phyloP scores from a whole-genome alignment of 2,888 invertebrate genomes.

The Nephrotoma flavescens region DNA sequence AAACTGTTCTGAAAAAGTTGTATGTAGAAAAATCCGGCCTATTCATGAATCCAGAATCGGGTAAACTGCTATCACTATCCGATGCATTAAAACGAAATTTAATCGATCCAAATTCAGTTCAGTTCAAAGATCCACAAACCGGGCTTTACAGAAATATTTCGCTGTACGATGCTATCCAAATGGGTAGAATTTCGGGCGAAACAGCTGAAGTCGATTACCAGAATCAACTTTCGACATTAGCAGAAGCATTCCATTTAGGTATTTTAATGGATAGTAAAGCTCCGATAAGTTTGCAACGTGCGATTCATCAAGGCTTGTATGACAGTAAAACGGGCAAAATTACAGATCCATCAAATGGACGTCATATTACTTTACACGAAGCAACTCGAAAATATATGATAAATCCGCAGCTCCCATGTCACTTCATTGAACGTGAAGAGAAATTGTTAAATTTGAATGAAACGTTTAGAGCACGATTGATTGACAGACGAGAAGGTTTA shows the following conservation, averaged over 20 bases:
- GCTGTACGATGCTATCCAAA: conserved; percentile 61
- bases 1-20: conserved; percentile 67
- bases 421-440: conserved; percentile 61
- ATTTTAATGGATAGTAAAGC: conserved; percentile 68
- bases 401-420: conserved; percentile 65
- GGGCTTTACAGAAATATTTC: conserved; percentile 65
- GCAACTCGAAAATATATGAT: conserved; percentile 67
- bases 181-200: conserved; percentile 56
- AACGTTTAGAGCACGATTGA: conserved; percentile 63
- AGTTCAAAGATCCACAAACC: conserved; percentile 60
- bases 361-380: conserved; percentile 69
- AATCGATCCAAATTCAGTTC: conserved; percentile 71
- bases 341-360: conserved; percentile 62
- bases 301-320: conserved; percentile 73
- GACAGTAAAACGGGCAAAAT: conserved; percentile 69
- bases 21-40: conserved; percentile 63
- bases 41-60: conserved; percentile 70
- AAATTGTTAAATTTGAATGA: conserved; percentile 59
- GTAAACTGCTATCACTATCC: conserved; percentile 59
- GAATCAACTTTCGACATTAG: conserved; percentile 51
- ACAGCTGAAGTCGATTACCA: conserved; percentile 48
- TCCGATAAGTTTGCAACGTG: conserved; percentile 67
- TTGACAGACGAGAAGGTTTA: conserved; percentile 64
- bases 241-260: conserved; percentile 65
- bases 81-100: conserved; percentile 70